Percentiles rank a stretch among this genome's conserved stretches.
These are phyloP conservation scores for Saccostrea cuccullata DNA, from an alignment of 1,140 invertebrate genomes.

Conservation along the genomic window DNA sequence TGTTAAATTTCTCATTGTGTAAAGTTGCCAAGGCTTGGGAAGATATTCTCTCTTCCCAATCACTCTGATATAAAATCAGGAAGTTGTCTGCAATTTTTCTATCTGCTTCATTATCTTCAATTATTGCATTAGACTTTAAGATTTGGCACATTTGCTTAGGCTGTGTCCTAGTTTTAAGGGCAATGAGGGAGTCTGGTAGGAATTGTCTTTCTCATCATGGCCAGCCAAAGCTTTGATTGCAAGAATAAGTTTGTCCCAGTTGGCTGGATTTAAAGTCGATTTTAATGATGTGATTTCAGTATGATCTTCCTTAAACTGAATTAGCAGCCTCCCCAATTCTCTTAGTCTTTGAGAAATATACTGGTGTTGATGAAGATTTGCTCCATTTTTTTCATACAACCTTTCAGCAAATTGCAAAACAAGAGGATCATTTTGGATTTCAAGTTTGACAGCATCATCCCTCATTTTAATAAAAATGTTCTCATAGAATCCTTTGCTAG, in stretches of 20 bases:
- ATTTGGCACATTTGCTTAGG: slow-evolving; percentile 2
- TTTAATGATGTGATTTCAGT: background rate
- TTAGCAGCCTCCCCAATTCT: background rate
- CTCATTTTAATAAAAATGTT: background rate
- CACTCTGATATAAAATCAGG: background rate
- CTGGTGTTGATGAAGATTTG: background rate
- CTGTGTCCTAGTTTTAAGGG: slow-evolving; percentile 29
- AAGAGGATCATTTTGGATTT: background rate
- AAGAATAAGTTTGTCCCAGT: slow-evolving; percentile 16
- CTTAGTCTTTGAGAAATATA: slow-evolving; percentile 35
- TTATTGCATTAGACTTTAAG: slow-evolving; percentile 14
- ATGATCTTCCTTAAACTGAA: background rate
- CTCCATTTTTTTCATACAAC: slow-evolving; percentile 13
- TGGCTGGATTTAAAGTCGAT: background rate
- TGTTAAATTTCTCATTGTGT: slow-evolving; percentile 16
- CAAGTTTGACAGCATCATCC: slow-evolving; percentile 7
- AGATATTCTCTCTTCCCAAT: slow-evolving; percentile 12
- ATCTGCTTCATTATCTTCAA: background rate
- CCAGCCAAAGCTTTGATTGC: background rate
- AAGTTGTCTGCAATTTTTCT: slow-evolving; percentile 5
- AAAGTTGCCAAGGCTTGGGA: background rate
- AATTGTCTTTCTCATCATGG: background rate
- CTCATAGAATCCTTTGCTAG: background rate
- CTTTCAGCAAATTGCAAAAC: slow-evolving; percentile 9
- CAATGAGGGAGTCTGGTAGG: slow-evolving; percentile 9